Conservation (phyloP, 2,888 invertebrate species). For the Noctua janthe region DNA sequence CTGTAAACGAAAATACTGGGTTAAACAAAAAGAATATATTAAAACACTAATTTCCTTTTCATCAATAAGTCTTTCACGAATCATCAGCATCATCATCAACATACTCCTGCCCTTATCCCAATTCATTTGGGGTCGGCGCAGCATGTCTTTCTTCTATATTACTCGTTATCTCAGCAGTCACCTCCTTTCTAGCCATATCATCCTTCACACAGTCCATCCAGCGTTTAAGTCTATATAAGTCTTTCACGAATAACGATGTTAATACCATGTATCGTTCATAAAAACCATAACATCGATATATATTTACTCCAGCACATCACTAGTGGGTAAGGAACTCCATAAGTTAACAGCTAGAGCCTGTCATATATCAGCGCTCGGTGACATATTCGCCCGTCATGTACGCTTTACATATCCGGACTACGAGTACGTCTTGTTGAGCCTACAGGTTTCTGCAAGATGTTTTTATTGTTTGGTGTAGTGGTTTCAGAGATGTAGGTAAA, state of each 20-base stretch:
- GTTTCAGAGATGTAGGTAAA: not conserved
- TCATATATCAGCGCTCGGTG: constrained; percentile 86
- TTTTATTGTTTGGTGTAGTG: constrained; percentile 23
- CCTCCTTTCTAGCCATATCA: too few relatives aligned
- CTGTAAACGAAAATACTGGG: not conserved
- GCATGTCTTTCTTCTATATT: too few relatives aligned
- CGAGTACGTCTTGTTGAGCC: constrained; percentile 48
- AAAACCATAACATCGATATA: constrained; percentile 34
- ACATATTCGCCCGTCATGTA: constrained; percentile 85
- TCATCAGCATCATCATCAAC: too few relatives aligned
- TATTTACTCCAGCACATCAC: constrained; percentile 67
- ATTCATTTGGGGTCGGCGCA: too few relatives aligned
- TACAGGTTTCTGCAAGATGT: constrained; percentile 43
- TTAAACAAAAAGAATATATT: not conserved
- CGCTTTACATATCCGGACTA: constrained; percentile 78
- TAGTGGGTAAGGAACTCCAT: constrained; percentile 83
- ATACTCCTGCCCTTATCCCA: too few relatives aligned
- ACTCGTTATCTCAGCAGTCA: too few relatives aligned
- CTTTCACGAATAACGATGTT: not conserved
- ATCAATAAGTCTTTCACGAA: too few relatives aligned
- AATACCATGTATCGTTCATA: not conserved
- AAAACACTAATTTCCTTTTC: not conserved
- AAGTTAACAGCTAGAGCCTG: constrained; percentile 87
- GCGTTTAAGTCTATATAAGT: too few relatives aligned
- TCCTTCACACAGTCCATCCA: too few relatives aligned